Evolutionary conservation across 2,888 invertebrate genomes (phyloP), one percentile per base, ranked within the genome.

Genomic region (Amphipoea lucens): DNA sequence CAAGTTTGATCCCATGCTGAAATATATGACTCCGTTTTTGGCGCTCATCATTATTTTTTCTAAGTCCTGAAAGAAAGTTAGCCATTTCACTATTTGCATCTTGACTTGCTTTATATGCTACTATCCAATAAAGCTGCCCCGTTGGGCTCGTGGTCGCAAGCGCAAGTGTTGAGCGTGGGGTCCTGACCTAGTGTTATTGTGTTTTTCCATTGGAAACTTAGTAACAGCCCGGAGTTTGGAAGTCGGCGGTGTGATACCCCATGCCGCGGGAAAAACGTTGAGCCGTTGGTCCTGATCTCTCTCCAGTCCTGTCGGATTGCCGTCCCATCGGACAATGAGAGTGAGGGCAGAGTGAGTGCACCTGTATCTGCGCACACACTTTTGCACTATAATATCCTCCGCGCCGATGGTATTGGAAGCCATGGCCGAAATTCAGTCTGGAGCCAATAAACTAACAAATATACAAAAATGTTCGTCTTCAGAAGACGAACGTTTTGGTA

Each of bases 1-100:
- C 36, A 95, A 84, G 40, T 93, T 92, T 0, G 95, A 94, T 3
- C 96, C 96, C 92, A 96, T 91, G 67, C 95, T 96, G 87, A 96
- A 96, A 85, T 92, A 94, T 70, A 96, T 93, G 0, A 95, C 94
- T 0, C 96, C 96, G 63, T 95, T 84, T 57, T 92, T 91, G 1
- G 95, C 91, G 11, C 86, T 85, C 65, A 95, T 94, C 87, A 95
- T 89, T 20, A 94, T 92, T 54, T 90, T 90, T 86, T 95, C 89
- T 29, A 96, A 79, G 69, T 94, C 92, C 94, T 94, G 86, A 23
- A 88, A 89, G 12, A 42, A 54, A 62, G 0, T 51, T 20, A 6
- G 14, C 5, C 45, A 14, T 57, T 11, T 62, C n/a, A 12, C 11
- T 20, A 36, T 23, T 66, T 57, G 0, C 5, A 29, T 20, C 12